Percentiles rank a stretch among this genome's conserved stretches.
Conservation (phyloP, 2,797 vertebrate species). For the Somateria mollissima region DNA sequence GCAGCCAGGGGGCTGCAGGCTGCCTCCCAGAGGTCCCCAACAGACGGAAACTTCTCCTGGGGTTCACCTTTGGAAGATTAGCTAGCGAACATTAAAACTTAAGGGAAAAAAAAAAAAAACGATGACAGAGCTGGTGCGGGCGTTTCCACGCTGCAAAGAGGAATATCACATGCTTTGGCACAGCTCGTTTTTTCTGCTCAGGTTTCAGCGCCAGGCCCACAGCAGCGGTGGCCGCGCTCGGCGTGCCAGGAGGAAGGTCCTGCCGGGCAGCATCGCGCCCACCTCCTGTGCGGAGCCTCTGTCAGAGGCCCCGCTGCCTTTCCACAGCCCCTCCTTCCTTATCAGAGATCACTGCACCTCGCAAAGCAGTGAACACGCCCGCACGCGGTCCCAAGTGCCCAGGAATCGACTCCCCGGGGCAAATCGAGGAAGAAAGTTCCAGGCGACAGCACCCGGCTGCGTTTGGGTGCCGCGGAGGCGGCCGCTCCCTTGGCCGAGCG, state of each 20-base stretch:
- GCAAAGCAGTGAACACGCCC: background rate
- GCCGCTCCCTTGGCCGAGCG: background rate
- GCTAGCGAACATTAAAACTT: background rate
- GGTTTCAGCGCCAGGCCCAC: constrained; percentile 6
- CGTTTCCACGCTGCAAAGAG: background rate
- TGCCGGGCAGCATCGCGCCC: background rate
- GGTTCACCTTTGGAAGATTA: background rate
- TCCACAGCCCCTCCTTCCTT: background rate
- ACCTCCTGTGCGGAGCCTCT: background rate
- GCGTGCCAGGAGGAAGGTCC: background rate
- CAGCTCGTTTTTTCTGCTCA: constrained; percentile 58
- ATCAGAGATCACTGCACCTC: fast-evolving
- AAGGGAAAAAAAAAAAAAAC: background rate
- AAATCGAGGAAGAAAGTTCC: background rate
- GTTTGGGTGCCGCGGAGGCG: fast-evolving
- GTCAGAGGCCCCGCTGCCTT: background rate
- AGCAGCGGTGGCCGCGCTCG: fast-evolving
- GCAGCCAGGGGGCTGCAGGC: fast-evolving
- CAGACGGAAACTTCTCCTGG: background rate
- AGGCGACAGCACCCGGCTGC: background rate
- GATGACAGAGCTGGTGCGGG: constrained; percentile 11
- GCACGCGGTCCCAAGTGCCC: background rate
- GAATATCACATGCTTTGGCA: constrained; percentile 34
- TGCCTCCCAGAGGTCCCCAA: background rate
- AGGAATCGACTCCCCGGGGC: background rate